These are phyloP conservation scores for Dinoponera quadriceps DNA, from an alignment of 1,140 invertebrate species.

Conservation along the genomic window DNA sequence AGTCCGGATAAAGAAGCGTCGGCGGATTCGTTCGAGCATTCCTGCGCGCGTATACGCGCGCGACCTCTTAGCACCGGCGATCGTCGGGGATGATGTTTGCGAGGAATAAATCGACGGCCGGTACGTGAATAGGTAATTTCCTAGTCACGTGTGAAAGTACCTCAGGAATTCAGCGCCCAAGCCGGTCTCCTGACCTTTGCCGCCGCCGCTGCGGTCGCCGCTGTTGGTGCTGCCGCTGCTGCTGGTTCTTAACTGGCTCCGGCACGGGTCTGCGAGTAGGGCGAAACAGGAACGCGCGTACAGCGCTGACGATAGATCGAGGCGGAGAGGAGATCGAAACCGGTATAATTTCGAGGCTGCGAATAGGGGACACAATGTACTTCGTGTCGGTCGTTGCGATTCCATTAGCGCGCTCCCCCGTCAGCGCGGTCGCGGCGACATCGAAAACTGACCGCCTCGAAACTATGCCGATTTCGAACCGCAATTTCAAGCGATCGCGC, in stretches of 20 bases:
- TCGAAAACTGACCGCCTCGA: too few relatives aligned
- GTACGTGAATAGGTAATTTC: constrained; percentile 76
- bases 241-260: constrained; percentile 46
- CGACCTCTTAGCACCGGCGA: not conserved
- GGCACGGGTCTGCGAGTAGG: constrained; percentile 1
- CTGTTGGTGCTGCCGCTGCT: constrained; percentile 67
- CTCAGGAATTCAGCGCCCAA: constrained; percentile 76
- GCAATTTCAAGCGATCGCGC: too few relatives aligned
- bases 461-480: too few relatives aligned
- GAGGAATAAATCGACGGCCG: constrained; percentile 68
- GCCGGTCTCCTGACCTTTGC: constrained; percentile 79
- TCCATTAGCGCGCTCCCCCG: too few relatives aligned
- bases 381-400: not conserved
- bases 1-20: not conserved
- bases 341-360: not conserved
- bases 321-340: not conserved
- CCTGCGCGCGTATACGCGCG: not conserved
- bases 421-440: too few relatives aligned
- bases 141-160: constrained; percentile 83
- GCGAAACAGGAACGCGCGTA: constrained; percentile 17
- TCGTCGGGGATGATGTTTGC: constrained; percentile 67
- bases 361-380: not conserved
- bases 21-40: constrained; percentile 14
- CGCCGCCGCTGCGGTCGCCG: constrained; percentile 53
- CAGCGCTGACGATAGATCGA: constrained; percentile 6